Conservation (phyloP, 2,888 invertebrate genomes). For the Tetrapedia diversipes region DNA sequence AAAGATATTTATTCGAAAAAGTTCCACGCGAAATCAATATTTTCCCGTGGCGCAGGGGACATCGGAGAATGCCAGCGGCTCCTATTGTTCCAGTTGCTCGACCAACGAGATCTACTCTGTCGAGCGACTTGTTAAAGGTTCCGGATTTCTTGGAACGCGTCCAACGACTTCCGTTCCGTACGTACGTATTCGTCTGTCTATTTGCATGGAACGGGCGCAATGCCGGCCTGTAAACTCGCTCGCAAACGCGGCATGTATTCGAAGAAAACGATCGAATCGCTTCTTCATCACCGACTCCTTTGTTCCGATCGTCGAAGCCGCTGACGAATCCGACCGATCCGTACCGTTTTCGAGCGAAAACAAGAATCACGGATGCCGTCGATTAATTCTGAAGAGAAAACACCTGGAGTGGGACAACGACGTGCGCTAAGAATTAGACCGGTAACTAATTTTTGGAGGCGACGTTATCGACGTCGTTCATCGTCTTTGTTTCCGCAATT, state of each 20-base stretch:
- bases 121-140: conserved; percentile 47
- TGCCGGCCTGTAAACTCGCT: conserved; percentile 13
- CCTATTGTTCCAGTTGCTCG: conserved; percentile 14
- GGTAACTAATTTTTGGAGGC: too few relatives aligned
- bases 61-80: not conserved
- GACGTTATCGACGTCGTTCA: too few relatives aligned
- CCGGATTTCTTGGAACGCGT: conserved; percentile 52
- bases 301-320: too few relatives aligned
- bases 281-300: too few relatives aligned
- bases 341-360: too few relatives aligned
- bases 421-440: too few relatives aligned
- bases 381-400: too few relatives aligned
- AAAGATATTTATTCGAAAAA: not conserved
- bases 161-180: conserved; percentile 50
- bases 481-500: too few relatives aligned
- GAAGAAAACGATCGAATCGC: not conserved
- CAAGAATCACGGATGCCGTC: too few relatives aligned
- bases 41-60: not conserved
- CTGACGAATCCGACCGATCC: too few relatives aligned
- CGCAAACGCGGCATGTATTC: conserved; percentile 22
- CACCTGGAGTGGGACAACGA: too few relatives aligned
- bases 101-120: conserved; percentile 29
- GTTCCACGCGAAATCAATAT: conserved; percentile 13
- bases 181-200: not conserved
- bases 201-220: conserved; percentile 37